These are phyloP conservation scores for Irena cyanogastra DNA, from an alignment of 2,113 vertebrate genomes.

Conservation along the genomic window DNA sequence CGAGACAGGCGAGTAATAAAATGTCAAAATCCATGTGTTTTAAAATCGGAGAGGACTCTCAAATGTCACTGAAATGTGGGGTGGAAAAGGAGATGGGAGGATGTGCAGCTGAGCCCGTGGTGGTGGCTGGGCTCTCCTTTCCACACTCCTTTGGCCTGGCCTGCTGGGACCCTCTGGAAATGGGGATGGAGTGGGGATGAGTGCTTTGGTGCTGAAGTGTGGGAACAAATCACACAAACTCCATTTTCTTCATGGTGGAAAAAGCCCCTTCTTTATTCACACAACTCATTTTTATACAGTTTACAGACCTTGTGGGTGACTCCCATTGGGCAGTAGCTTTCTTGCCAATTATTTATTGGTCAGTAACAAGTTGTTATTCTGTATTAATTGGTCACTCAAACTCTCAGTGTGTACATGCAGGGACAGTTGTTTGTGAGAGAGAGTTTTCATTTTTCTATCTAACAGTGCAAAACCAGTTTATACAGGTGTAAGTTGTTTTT, in stretches of 20 bases:
- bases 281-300: background rate
- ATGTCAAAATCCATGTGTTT: slow-evolving; percentile 48
- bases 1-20: slow-evolving; percentile 28
- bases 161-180: background rate
- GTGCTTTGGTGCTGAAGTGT: background rate
- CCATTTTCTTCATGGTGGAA: background rate
- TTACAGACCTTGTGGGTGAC: background rate
- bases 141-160: background rate
- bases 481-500: background rate
- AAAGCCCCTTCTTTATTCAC: background rate
- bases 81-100: background rate
- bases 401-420: background rate
- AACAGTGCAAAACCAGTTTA: background rate
- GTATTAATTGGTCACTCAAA: background rate
- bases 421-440: background rate
- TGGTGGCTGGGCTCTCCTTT: background rate
- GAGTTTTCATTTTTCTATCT: background rate
- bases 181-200: background rate
- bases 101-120: background rate
- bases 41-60: background rate
- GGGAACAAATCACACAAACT: background rate
- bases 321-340: background rate
- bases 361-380: background rate
- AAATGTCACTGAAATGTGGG: slow-evolving; percentile 40
- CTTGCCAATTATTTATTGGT: background rate